Evolutionary conservation across 1,140 invertebrate genomes (phyloP), one percentile per base, ranked within the genome.

Genomic region (Apis mellifera): DNA sequence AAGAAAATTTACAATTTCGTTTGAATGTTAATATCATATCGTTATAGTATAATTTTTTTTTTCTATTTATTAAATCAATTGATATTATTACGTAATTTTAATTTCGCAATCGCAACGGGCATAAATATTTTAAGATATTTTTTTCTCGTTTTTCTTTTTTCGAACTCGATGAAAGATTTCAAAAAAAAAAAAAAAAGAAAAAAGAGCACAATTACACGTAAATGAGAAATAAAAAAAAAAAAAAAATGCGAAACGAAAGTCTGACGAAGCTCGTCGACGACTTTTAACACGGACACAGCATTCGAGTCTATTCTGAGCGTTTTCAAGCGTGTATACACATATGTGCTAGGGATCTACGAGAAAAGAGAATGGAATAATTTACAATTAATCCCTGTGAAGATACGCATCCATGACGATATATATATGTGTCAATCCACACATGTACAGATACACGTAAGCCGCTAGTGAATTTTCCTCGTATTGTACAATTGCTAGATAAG

Each of bases 311-410:
- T n/a, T 19, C 23, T 50, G 23, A 48, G 9, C 66, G 19, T 21
- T 78, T 70, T 50, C 11, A 52, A 78, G 19, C 48, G 32, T 19
- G 54, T 64, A 66, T 52, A 12, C 48, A 70, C 68, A 50, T 50
- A 54, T 70, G 69, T 68, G 42, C 76, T n/a, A 42, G 50, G 12
- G 9, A 64, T 64, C n/a, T 26, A 55, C 59, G 78, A n/a, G 15
- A 66, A 74, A 57, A 62, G 71, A 74, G 78, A 74, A 65, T 74
- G 69, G 70, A 80, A 80, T 73, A 80, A 80, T 64, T 80, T 80
- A 64, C 55, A 71, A 78, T 78, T 78, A 78, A 71, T 78, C 66
- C 66, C 77, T 42, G 26, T 55, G 66, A 50, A 42, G 65, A 78
- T 70, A 59, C 76, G 76, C 32, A 64, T 62, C 50, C 69, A 48